Base-by-base conservation (phyloP, 2,797 vertebrate species). In the Lycodopsis pacificus region DNA sequence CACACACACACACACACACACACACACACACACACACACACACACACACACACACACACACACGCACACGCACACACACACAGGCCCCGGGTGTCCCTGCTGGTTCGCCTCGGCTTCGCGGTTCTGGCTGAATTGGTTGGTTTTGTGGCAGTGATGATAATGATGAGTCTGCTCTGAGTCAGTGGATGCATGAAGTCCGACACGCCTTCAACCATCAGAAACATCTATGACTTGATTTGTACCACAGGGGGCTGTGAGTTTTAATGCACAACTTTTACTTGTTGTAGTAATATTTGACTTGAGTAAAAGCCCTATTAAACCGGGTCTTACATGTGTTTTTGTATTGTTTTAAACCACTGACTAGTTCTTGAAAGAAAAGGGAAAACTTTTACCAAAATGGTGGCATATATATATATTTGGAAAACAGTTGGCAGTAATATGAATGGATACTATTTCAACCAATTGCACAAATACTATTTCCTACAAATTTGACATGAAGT, bases 11-110 rank as follows among this genome's bases (percentile, higher is more conserved):
- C 62, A 36, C 30, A 59, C 71, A 65, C 65, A 65, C 48, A 42
- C 56, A 58, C 61, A 34, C 40, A 59, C 30, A 30, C 62, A 36
- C 30, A 59, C 71, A 65, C 65, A 65, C 48, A 42, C 56, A 58
- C 61, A 34, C 40, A 59, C 53, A 48, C 51, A 46, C 65, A 48
- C 71, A 36, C 65, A 61, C 32, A 25, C 36, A 7, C 42, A 15
- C 22, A 19, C 27, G 3, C 27, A 27, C 27, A 27, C 27, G 3
- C 27, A 27, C 27, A 27, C 27, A 27, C 27, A 27, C 27, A 27
- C 27, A 27, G 27, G 66, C 81, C 79, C 5, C 0, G 2, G 48
- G 82, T 14, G 75, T 62, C 58, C 58, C 88, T 77, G 73, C 65
- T 19, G 72, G 73, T 79, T 9, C 25, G 51, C 70, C 48, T 69